Conservation (phyloP, 2,113 vertebrate genomes). For the Pampusana beccarii region DNA sequence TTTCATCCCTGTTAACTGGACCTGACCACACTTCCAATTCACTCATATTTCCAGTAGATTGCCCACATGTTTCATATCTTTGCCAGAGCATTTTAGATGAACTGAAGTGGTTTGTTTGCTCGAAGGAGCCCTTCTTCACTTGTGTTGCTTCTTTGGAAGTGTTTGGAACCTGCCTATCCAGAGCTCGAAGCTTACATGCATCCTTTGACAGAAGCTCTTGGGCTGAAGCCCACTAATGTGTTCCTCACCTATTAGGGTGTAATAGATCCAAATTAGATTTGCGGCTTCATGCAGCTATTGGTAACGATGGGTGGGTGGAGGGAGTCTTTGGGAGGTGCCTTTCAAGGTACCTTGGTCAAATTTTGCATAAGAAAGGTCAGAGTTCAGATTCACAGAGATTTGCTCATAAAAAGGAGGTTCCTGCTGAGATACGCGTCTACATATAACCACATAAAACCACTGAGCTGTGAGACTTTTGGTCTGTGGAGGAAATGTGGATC, state of each 20-base stretch:
- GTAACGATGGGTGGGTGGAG: background rate
- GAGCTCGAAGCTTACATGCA: background rate
- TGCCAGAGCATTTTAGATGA: background rate
- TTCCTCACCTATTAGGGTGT: background rate
- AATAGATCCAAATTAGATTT: background rate
- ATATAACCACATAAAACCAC: background rate
- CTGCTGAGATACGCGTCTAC: background rate
- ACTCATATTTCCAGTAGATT: background rate
- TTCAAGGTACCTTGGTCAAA: background rate
- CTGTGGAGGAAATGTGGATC: background rate
- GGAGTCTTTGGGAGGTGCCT: background rate
- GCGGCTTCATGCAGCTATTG: background rate
- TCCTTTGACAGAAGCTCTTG: background rate
- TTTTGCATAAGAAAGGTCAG: background rate
- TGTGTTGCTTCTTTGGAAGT: background rate
- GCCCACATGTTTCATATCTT: background rate
- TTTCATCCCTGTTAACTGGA: slow-evolving; percentile 6
- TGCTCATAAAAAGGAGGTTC: background rate
- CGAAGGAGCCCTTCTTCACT: background rate
- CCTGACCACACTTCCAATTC: background rate
- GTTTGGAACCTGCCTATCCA: background rate
- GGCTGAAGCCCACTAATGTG: background rate
- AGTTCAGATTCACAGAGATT: background rate
- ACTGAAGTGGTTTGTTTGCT: background rate
- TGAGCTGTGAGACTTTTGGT: background rate